Evolutionary conservation across 2,888 invertebrate species (phyloP).

Genomic region (Patella caerulea): DNA sequence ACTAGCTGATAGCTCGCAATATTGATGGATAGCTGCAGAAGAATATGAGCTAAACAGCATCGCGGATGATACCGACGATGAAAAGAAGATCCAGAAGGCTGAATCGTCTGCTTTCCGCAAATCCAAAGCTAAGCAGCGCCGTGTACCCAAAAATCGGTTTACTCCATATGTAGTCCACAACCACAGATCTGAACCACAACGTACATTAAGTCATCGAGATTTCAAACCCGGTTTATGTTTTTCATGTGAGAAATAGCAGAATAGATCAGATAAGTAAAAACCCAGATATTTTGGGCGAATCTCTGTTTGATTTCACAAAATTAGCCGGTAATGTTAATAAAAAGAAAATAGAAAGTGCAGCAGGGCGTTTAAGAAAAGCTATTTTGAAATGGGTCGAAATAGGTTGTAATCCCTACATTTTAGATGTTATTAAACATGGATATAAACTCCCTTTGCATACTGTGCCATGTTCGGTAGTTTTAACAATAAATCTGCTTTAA

Average conservation of each 20-base stretch:
- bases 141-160: background rate
- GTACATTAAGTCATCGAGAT: background rate
- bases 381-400: background rate
- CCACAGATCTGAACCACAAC: background rate
- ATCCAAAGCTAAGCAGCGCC: background rate
- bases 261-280: background rate
- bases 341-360: background rate
- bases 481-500: background rate
- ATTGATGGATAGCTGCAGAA: too few species aligned
- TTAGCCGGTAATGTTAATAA: too few species aligned
- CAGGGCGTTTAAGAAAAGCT: background rate
- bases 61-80: too few species aligned
- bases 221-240: constrained; percentile 10
- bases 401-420: background rate
- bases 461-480: background rate
- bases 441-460: background rate
- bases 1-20: too few species aligned
- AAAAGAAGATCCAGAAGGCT: background rate
- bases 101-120: background rate
- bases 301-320: too few species aligned
- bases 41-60: too few species aligned
- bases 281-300: background rate
- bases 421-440: background rate
- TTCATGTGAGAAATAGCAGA: constrained; percentile 5
- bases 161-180: too few species aligned